Evolutionary conservation across 2,113 vertebrate genomes (phyloP).

Genomic region (Electrona antarctica): DNA sequence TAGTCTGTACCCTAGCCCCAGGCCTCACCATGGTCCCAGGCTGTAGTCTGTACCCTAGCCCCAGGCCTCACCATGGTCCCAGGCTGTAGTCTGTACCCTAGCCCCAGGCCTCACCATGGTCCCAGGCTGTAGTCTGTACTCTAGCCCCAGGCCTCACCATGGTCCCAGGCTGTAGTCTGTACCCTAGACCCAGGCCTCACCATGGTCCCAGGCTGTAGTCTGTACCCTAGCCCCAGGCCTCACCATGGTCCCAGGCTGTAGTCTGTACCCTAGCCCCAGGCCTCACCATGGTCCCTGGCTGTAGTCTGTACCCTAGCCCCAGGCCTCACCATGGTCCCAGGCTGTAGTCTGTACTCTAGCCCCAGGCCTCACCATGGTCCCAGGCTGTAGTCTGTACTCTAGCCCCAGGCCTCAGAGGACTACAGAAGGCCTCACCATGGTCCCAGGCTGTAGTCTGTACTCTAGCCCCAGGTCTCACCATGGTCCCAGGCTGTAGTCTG

Average conservation of each 20-base stretch:
- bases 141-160: too few relatives aligned
- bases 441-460: slow-evolving; percentile 36
- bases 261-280: slow-evolving; percentile 4
- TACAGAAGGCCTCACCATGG: too few relatives aligned
- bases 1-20: too few relatives aligned
- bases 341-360: too few relatives aligned
- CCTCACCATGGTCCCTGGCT: slow-evolving; percentile 42
- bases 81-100: too few relatives aligned
- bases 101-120: too few relatives aligned
- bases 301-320: neutral
- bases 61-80: too few relatives aligned
- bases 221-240: slow-evolving; percentile 4
- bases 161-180: too few relatives aligned
- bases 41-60: too few relatives aligned
- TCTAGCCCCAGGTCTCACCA: slow-evolving; percentile 9
- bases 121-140: too few relatives aligned
- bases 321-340: neutral
- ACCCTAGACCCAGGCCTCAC: neutral
- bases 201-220: slow-evolving; percentile 36
- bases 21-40: too few relatives aligned
- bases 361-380: slow-evolving; percentile 33
- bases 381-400: slow-evolving; percentile 10
- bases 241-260: slow-evolving; percentile 42
- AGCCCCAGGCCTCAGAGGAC: slow-evolving; percentile 20
- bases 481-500: too few relatives aligned